These are phyloP conservation scores for Bagarius yarrelli DNA, from an alignment of 2,113 vertebrate genomes.

Conservation along the genomic window DNA sequence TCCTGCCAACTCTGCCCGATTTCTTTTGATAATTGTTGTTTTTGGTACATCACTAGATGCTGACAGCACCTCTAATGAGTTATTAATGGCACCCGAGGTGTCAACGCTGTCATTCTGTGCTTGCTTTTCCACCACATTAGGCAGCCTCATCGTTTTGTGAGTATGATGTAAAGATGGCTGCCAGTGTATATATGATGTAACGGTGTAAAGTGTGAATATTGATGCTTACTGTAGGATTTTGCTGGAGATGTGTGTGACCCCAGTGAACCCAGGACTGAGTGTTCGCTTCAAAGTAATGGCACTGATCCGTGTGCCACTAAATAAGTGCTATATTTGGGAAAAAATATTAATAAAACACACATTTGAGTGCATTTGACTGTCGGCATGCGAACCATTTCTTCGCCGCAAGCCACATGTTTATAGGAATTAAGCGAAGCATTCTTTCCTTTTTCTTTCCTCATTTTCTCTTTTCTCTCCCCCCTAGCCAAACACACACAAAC, in stretches of 20 bases:
- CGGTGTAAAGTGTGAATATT: not conserved
- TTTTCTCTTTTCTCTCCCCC: not conserved
- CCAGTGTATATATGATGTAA: too few relatives aligned
- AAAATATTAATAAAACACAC: too few relatives aligned
- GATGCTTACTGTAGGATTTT: not conserved
- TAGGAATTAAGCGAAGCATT: slow-evolving; percentile 31
- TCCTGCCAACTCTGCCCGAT: not conserved
- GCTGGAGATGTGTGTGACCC: not conserved
- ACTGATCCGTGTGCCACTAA: too few relatives aligned
- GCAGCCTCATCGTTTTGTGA: not conserved
- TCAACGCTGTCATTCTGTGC: not conserved
- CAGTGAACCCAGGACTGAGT: not conserved
- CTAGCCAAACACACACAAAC: not conserved
- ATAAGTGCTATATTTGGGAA: too few relatives aligned
- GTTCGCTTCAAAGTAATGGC: not conserved
- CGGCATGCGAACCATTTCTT: slow-evolving; percentile 10
- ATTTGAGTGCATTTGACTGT: not conserved
- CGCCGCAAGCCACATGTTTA: slow-evolving; percentile 4
- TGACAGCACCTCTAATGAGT: slow-evolving; percentile 27
- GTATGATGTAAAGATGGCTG: not conserved
- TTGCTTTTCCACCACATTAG: slow-evolving; percentile 1
- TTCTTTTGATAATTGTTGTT: slow-evolving; percentile 45
- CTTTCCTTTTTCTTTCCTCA: not conserved
- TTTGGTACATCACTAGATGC: slow-evolving; percentile 25
- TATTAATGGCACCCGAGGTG: slow-evolving; percentile 34